Percentiles rank a stretch among this genome's conserved stretches.
These are phyloP conservation scores for Spodoptera frugiperda DNA, from an alignment of 1,140 invertebrate genomes.

Conservation along the genomic window DNA sequence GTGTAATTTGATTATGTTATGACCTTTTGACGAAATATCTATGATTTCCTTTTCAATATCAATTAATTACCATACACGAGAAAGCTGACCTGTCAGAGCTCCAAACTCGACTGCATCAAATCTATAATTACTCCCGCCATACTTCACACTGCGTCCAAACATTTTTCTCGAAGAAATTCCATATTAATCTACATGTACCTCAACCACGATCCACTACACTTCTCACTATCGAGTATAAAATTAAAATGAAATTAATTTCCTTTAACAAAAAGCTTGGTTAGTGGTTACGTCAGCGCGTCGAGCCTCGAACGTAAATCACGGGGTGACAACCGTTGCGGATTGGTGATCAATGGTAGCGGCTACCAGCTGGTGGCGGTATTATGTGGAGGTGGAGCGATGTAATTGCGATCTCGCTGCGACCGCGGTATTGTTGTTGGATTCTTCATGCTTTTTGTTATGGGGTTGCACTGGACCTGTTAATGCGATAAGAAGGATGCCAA, in stretches of 20 bases:
- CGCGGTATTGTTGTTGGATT: neutral
- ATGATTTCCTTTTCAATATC: no score
- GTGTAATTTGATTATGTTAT: no score
- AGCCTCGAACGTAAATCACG: constrained; percentile 17
- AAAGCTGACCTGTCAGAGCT: neutral
- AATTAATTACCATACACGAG: neutral
- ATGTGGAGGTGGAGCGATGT: neutral
- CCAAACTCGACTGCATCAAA: constrained; percentile 2
- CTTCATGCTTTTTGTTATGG: neutral
- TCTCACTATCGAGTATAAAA: constrained; percentile 18
- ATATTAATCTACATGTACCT: neutral
- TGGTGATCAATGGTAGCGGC: constrained; percentile 20
- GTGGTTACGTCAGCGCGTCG: constrained; percentile 1
- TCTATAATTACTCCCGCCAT: constrained; percentile 10
- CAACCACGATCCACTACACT: neutral
- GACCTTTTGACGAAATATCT: no score
- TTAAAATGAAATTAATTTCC: constrained; percentile 33
- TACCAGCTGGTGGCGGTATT: neutral
- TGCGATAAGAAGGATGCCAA: no score
- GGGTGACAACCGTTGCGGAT: constrained; percentile 19
- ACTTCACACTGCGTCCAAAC: neutral
- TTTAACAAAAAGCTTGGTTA: neutral
- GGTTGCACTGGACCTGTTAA: no score
- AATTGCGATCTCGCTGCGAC: neutral
- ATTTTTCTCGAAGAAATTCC: neutral